phyloP scores from a whole-genome alignment of 2,113 vertebrate species.

The Aythya baeri region DNA sequence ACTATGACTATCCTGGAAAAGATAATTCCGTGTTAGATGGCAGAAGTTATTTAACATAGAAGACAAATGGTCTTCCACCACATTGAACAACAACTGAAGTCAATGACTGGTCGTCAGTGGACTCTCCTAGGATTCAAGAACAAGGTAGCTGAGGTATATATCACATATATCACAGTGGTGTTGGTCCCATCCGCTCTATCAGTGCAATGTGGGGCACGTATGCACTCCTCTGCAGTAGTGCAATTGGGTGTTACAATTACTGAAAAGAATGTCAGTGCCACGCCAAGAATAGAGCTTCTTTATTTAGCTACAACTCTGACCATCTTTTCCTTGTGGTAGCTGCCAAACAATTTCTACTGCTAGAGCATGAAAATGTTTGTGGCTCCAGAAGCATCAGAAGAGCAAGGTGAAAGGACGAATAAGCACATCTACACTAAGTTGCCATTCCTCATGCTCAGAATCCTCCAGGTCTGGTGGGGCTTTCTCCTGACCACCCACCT shows the following conservation, averaged over 20 bases:
- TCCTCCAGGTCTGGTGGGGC: background rate
- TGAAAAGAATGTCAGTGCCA: background rate
- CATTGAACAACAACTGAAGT: background rate
- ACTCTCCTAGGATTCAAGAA: background rate
- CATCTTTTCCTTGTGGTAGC: background rate
- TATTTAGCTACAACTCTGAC: background rate
- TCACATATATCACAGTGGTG: background rate
- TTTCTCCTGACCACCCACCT: background rate
- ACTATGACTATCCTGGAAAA: background rate
- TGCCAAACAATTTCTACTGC: fast-evolving
- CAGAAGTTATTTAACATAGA: background rate
- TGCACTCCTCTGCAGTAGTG: background rate
- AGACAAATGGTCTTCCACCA: background rate
- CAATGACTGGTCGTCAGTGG: background rate
- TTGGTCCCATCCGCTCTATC: background rate
- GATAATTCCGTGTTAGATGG: background rate
- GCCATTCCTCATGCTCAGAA: background rate
- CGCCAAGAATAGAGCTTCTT: background rate
- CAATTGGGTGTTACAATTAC: background rate
- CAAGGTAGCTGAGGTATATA: background rate
- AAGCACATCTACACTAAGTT: background rate
- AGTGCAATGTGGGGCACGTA: fast-evolving
- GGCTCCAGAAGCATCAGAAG: background rate
- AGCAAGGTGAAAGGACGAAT: background rate
- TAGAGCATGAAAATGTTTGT: background rate